phyloP scores from a whole-genome alignment of 1,140 invertebrate genomes.

The Macrostomum lignano region DNA sequence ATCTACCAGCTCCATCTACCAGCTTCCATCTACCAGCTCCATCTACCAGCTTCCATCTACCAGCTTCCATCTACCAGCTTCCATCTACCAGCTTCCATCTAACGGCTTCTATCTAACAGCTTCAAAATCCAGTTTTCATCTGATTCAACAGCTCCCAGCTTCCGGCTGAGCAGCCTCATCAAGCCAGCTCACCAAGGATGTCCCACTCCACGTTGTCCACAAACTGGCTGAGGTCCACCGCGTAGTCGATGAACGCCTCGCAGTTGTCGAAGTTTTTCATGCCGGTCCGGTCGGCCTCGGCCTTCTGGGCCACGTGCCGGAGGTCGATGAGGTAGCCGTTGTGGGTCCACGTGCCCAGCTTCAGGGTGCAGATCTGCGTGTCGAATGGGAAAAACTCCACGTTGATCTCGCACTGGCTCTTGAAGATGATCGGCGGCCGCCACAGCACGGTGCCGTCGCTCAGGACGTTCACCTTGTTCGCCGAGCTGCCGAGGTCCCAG shows the following conservation, averaged over 20 bases:
- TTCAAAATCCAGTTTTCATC: too few relatives aligned
- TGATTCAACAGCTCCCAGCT: too few relatives aligned
- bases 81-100: too few relatives aligned
- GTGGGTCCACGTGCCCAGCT: conserved; percentile 58
- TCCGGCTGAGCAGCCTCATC: too few relatives aligned
- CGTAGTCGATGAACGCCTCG: conserved; percentile 5
- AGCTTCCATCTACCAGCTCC: too few relatives aligned
- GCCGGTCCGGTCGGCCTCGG: neutral
- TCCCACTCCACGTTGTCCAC: conserved; percentile 8
- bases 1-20: too few relatives aligned
- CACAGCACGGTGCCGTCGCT: conserved; percentile 69
- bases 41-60: too few relatives aligned
- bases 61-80: too few relatives aligned
- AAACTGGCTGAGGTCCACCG: conserved; percentile 9
- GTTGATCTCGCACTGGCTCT: conserved; percentile 57
- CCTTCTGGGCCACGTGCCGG: conserved; percentile 27
- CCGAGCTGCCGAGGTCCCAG: conserved; percentile 28
- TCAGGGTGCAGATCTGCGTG: conserved; percentile 63
- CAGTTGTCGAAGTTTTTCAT: conserved; percentile 6
- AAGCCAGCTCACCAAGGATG: too few relatives aligned
- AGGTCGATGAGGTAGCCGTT: conserved; percentile 37
- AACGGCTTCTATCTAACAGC: too few relatives aligned
- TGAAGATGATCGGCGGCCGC: conserved; percentile 95
- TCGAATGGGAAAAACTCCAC: conserved; percentile 45
- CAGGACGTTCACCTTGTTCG: conserved; percentile 31